Base-by-base conservation (phyloP, 2,113 vertebrate species). In the Gopherus evgoodei region DNA sequence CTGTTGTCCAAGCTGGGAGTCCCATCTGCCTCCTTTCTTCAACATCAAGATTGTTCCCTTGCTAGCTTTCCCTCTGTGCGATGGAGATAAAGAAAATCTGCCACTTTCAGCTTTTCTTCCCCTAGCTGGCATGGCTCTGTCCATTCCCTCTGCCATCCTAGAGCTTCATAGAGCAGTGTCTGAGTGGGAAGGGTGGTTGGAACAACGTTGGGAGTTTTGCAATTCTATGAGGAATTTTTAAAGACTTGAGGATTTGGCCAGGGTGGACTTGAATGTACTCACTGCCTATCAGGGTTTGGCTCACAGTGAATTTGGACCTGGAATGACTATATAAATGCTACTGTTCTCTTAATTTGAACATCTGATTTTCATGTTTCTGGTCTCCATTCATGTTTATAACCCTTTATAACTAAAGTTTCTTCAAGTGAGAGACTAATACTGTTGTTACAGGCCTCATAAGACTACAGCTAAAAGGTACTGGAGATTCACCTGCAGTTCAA, bases 271-370 rank as follows among this genome's bases (percentile, higher is more conserved):
- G 83, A 91, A 93, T 91, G 52, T 49, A 3, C 80, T 90, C 11
- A 2, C 21, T 27, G n/a, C 83, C 47, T 88, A 89, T 93, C 95
- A 94, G 94, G 65, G 65, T 75, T 91, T 90, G 93, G 94, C 95
- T 94, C 93, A 82, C 11, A 35, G 21, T 91, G 91, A 96, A 94
- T 93, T 96, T 90, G 86, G 84, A 94, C 89, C 94, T 96, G 85
- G 75, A 95, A 85, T 93, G 81, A 90, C 88, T 19, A 87, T 82
- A 90, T 79, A 13, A 1, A 0, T 83, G 96, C 96, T 97, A 96
- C 96, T 76, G 95, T 96, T 97, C 54, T 87, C 29, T 29, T 93
- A 97, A 96, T 92, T 87, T 87, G 42, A 95, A 90, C 93, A 82
- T 96, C 88, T 82, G 42, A 83, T 95, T 93, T 97, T 93, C 89